Conservation (phyloP, 2,888 invertebrate species). For the Piscicola geometra region DNA sequence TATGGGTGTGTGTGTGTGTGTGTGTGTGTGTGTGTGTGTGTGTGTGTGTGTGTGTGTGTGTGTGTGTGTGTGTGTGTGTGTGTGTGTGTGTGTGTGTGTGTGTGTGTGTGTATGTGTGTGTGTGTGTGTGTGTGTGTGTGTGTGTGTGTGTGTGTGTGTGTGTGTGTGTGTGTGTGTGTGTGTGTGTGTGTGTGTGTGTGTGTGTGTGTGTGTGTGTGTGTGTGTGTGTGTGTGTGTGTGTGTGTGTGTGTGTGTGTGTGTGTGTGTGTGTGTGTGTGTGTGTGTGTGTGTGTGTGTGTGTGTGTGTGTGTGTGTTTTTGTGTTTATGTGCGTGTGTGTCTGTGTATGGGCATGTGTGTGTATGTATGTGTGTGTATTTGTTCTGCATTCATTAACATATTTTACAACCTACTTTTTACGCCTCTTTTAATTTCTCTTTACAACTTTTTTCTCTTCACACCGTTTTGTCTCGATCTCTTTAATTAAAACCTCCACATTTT, state of each 20-base stretch:
- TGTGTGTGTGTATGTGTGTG: constrained; percentile 1
- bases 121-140: constrained; percentile 14
- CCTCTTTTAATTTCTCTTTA: too few relatives aligned
- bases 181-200: constrained; percentile 19
- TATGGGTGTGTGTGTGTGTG: background rate
- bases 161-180: constrained; percentile 19
- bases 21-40: constrained; percentile 1
- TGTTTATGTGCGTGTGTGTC: background rate
- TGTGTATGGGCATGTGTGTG: background rate
- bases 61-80: constrained; percentile 4
- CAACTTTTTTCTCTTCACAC: too few relatives aligned
- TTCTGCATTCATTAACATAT: too few relatives aligned
- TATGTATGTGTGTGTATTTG: constrained; percentile 3
- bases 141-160: constrained; percentile 19
- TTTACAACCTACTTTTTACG: too few relatives aligned
- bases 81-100: constrained; percentile 4
- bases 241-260: constrained; percentile 15
- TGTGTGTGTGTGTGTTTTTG: constrained; percentile 2
- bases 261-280: background rate
- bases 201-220: constrained; percentile 20
- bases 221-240: constrained; percentile 16
- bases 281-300: background rate
- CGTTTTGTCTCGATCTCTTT: too few relatives aligned
- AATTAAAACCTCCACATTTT: too few relatives aligned
- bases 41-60: constrained; percentile 4